These are phyloP conservation scores for Crambe crambe DNA, from an alignment of 37 sponge, comb jelly and placozoan species.

Conservation along the genomic window DNA sequence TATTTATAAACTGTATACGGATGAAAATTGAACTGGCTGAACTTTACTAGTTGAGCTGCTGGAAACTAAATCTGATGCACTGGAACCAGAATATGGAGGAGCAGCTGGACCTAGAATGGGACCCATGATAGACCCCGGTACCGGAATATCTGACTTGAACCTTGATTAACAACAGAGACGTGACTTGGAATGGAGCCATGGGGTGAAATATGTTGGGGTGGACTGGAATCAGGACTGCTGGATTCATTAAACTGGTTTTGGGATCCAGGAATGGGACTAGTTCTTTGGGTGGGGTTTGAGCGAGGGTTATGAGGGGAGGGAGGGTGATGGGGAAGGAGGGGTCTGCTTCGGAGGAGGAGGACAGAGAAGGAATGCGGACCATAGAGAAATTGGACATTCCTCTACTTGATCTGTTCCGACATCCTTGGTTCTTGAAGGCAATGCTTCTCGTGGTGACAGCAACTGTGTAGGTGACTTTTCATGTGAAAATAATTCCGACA, in stretches of 20 bases:
- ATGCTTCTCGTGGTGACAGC: not conserved
- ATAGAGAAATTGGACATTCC: too few relatives aligned
- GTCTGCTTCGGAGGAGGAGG: not conserved
- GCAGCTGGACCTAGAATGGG: constrained; percentile 16
- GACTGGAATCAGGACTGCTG: not conserved
- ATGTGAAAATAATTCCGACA: constrained; percentile 70
- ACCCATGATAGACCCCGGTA: constrained; percentile 5
- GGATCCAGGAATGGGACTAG: too few relatives aligned
- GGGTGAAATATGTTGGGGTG: constrained; percentile 2
- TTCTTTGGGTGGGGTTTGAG: constrained; percentile 21
- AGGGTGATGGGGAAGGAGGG: constrained; percentile 34
- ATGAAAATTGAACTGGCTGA: constrained; percentile 4
- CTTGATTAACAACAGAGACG: not conserved
- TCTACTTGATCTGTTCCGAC: not conserved
- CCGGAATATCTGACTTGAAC: not conserved
- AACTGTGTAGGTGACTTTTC: constrained; percentile 8
- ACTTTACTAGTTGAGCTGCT: not conserved
- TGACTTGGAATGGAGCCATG: not conserved
- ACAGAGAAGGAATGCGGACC: too few relatives aligned
- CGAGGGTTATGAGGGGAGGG: constrained; percentile 31
- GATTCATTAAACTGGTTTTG: too few relatives aligned
- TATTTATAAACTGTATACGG: constrained; percentile 9
- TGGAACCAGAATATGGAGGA: constrained; percentile 29
- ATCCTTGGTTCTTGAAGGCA: not conserved
- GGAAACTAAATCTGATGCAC: not conserved